Conservation (phyloP, 2,797 vertebrate genomes). For the Phataginus tetradactyla region DNA sequence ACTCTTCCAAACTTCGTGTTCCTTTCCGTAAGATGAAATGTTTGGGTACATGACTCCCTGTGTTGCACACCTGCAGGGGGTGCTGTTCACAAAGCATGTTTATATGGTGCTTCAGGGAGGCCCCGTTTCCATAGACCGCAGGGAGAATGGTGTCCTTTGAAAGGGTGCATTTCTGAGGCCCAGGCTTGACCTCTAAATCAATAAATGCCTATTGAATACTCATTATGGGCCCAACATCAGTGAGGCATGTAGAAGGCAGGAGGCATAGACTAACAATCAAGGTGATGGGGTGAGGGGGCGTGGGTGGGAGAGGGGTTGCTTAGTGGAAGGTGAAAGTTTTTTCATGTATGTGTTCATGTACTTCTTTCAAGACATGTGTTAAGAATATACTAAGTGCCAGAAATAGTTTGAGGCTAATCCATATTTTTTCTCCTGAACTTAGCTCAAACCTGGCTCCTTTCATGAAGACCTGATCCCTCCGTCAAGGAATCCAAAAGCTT, state of each 20-base stretch:
- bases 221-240: background rate
- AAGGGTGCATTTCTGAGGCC: background rate
- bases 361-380: background rate
- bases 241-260: background rate
- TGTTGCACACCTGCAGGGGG: background rate
- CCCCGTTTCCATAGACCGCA: background rate
- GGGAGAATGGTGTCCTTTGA: background rate
- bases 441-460: background rate
- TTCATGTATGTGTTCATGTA: background rate
- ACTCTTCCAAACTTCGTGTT: background rate
- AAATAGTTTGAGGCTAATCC: background rate
- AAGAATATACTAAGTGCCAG: background rate
- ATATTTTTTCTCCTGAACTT: background rate
- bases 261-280: background rate
- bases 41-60: background rate
- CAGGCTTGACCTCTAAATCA: background rate
- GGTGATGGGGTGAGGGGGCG: no score
- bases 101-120: background rate
- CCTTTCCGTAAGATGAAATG: background rate
- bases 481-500: background rate
- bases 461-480: background rate
- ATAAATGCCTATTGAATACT: background rate
- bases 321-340: background rate
- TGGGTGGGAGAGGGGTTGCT: background rate
- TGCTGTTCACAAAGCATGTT: rapidly evolving